Base-by-base conservation (phyloP, 2,888 invertebrate genomes). In the Orthosia gracilis region DNA sequence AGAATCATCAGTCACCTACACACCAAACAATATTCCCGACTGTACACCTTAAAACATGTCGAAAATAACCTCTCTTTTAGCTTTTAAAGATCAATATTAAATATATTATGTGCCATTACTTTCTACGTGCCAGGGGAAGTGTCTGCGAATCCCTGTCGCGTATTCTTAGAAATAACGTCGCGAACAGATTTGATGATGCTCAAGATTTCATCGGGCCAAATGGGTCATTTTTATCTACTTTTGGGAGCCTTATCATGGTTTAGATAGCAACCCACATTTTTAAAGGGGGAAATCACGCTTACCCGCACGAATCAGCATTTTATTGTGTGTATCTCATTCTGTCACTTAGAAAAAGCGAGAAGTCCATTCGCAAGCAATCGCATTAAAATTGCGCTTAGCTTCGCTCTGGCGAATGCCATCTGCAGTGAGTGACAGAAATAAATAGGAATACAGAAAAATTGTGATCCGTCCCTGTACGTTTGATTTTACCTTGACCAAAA, bases 51-150 rank as follows among this genome's bases (percentile, higher is more conserved):
- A 90, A 89, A 90, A 88, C 86, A 64, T 82, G 83, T 89, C 89
- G 82, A 91, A 91, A 91, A 91, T 91, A 91, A 88, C 89, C 85
- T 87, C 84, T 89, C 77, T 87, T 78, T 84, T 81, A 74, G 82
- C 81, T 84, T 80, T 81, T 80, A 78, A 79, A 78, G 76, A 72
- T 74, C 75, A 68, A 76, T 82, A 76, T 79, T 78, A 77, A 71
- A 83, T 83, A 81, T 75, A 76, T 70, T 73, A 80, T 71, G 87
- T 88, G 88, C 87, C 82, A 74, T 77, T 87, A 86, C 67, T 63
- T 62, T 31, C 78, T 87, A 87, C 66, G 82, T 85, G 87, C 47
- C 82, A 79, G 87, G 86, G 82, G 13, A 47, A 45, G 59, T 69
- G 61, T 76, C n/a, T 26, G 68, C 52, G 57, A 61, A 76, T 31